Evolutionary conservation across 2,888 invertebrate species (phyloP).

Genomic region (Merodon equestris): DNA sequence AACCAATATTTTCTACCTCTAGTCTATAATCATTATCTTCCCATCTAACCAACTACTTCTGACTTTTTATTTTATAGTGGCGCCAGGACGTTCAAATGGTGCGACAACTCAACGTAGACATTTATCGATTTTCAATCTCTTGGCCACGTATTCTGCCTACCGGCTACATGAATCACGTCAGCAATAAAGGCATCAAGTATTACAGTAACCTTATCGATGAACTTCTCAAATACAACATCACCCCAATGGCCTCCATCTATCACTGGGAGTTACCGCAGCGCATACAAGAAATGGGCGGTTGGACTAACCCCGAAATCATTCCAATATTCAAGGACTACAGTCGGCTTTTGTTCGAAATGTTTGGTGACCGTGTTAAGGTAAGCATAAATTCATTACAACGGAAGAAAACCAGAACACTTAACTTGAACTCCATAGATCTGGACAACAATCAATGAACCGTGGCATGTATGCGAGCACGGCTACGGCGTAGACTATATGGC

Average conservation of each 20-base stretch:
- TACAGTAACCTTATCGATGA: slow-evolving; percentile 88
- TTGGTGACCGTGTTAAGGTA: slow-evolving; percentile 82
- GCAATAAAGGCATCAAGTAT: slow-evolving; percentile 85
- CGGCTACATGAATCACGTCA: slow-evolving; percentile 84
- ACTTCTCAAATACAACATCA: slow-evolving; percentile 83
- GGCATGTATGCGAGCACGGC: slow-evolving; percentile 78
- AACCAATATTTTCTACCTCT: not conserved
- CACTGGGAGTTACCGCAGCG: slow-evolving; percentile 86
- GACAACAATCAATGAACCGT: slow-evolving; percentile 89
- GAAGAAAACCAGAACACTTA: not conserved
- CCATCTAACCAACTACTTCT: no score
- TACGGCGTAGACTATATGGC: slow-evolving; percentile 82
- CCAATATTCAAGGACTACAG: slow-evolving; percentile 84
- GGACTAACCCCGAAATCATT: slow-evolving; percentile 84
- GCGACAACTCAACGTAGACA: slow-evolving; percentile 82
- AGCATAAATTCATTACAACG: not conserved
- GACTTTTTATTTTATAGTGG: slow-evolving; percentile 74
- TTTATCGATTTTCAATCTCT: slow-evolving; percentile 86
- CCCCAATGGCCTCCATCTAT: slow-evolving; percentile 85
- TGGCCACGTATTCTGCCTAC: slow-evolving; percentile 88
- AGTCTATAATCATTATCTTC: no score
- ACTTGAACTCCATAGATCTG: slow-evolving; percentile 79
- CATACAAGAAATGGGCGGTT: slow-evolving; percentile 84
- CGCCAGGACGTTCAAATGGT: slow-evolving; percentile 83
- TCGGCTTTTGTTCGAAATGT: slow-evolving; percentile 82